Evolutionary conservation across 2,888 invertebrate genomes (phyloP).

Genomic region (Harpalus rubripes): DNA sequence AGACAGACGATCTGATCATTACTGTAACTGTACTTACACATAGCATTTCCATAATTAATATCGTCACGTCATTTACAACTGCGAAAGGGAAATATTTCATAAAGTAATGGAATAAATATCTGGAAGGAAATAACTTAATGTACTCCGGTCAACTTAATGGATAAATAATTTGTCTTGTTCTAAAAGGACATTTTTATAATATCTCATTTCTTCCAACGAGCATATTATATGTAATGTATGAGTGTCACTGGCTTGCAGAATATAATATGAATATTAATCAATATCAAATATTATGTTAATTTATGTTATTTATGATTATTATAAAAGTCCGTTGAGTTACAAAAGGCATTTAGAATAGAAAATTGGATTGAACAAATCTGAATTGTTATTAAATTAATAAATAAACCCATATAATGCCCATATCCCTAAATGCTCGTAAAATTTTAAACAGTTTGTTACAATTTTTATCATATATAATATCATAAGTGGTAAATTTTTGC

Average conservation of each 20-base stretch:
- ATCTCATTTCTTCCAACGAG: conserved; percentile 18
- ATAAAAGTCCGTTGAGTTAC: no score
- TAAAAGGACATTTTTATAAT: conserved; percentile 14
- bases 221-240: not conserved
- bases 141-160: conserved; percentile 8
- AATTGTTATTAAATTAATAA: no score
- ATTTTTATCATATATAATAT: no score
- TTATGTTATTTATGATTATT: conserved; percentile 23
- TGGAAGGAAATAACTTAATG: conserved; percentile 34
- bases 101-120: conserved; percentile 41
- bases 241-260: no score
- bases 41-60: conserved; percentile 35
- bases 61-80: conserved; percentile 29
- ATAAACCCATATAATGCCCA: no score
- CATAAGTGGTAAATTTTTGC: no score
- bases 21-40: conserved; percentile 1
- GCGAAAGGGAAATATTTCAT: conserved; percentile 19
- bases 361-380: no score
- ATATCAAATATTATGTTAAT: no score
- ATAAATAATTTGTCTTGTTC: conserved; percentile 31
- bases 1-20: conserved; percentile 17
- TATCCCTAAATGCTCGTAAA: no score
- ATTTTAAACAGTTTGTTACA: no score
- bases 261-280: no score
- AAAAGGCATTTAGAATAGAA: no score